phyloP scores from a whole-genome alignment of 2,797 vertebrate species.

The Hippocampus kuda region DNA sequence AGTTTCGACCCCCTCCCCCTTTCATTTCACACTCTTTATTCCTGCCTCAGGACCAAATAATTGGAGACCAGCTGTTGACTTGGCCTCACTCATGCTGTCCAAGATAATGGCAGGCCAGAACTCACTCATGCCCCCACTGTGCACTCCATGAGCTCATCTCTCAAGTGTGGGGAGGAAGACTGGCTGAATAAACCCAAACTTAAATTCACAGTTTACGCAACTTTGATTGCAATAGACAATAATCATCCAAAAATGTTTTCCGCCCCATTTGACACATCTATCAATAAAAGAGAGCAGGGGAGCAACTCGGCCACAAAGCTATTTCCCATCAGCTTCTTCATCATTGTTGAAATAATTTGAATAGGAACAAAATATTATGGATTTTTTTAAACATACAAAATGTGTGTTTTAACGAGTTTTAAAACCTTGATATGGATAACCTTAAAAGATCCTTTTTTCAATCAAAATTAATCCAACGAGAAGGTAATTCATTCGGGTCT shows the following conservation, averaged over 20 bases:
- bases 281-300: conserved; percentile 7
- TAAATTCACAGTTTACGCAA: conserved; percentile 24
- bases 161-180: conserved; percentile 41
- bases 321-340: not conserved
- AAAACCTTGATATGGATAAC: not conserved
- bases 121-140: conserved; percentile 9
- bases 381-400: not conserved
- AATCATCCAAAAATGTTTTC: not conserved
- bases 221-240: not conserved
- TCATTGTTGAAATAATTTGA: not conserved
- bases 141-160: conserved; percentile 36
- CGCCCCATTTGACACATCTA: not conserved
- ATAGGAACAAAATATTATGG: not conserved
- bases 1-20: conserved; percentile 14
- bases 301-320: conserved; percentile 6
- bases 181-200: conserved; percentile 24
- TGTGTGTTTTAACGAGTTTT: no score
- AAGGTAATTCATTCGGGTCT: conserved; percentile 7
- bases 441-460: not conserved
- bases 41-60: conserved; percentile 52
- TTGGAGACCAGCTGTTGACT: conserved; percentile 63
- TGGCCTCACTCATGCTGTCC: conserved; percentile 44
- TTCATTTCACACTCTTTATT: conserved; percentile 29
- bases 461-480: not conserved
- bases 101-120: conserved; percentile 44